A percentile compares a stretch with the other conserved stretches of the same genome.
These are phyloP conservation scores for Chaitophorus viminalis DNA, from an alignment of 2,888 invertebrate species.

Conservation along the genomic window DNA sequence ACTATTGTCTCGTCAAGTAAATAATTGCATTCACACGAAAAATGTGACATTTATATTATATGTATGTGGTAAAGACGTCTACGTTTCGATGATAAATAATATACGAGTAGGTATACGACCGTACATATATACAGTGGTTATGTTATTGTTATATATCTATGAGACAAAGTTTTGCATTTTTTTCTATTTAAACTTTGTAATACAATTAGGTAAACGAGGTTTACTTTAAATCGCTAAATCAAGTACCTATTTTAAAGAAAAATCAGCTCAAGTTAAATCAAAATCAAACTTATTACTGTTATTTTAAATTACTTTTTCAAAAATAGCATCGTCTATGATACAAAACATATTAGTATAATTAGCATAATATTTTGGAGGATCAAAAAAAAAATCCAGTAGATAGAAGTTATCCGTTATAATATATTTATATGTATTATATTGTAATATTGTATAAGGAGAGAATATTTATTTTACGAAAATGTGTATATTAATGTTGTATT, in stretches of 20 bases:
- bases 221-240: neutral
- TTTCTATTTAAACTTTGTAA: no score
- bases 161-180: no score
- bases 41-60: conserved; percentile 47
- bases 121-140: no score
- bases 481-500: neutral
- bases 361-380: no score
- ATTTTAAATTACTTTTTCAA: no score
- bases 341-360: no score
- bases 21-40: conserved; percentile 56
- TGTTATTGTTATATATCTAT: no score
- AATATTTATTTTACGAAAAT: neutral
- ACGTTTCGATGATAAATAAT: neutral
- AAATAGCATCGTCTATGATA: neutral
- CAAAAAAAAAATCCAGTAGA: neutral
- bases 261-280: neutral
- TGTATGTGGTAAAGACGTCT: neutral
- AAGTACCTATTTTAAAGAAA: neutral
- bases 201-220: neutral
- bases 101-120: no score
- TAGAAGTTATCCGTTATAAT: neutral
- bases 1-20: conserved; percentile 45
- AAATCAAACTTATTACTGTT: neutral
- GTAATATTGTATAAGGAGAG: no score
- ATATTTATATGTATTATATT: no score